These are phyloP conservation scores for Morone chrysops DNA, from an alignment of 2,113 vertebrate species.

Conservation along the genomic window DNA sequence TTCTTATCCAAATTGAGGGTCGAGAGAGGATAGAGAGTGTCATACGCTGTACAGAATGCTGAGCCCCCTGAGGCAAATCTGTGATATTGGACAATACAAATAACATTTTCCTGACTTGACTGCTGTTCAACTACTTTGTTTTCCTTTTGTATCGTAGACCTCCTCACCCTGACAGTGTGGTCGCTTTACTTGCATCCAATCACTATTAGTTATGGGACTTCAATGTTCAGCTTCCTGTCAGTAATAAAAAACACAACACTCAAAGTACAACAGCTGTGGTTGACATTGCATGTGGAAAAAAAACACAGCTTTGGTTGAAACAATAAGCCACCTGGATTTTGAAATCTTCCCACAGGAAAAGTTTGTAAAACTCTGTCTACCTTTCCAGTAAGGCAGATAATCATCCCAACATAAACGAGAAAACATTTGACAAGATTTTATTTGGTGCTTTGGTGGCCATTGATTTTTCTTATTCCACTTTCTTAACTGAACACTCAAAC, in stretches of 20 bases:
- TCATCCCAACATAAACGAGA: background rate
- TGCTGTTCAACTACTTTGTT: background rate
- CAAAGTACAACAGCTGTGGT: slow-evolving; percentile 28
- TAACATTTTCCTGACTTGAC: background rate
- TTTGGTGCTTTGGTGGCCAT: background rate
- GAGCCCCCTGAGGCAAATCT: background rate
- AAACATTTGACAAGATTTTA: background rate
- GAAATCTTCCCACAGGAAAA: slow-evolving; percentile 12
- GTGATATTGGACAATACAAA: background rate
- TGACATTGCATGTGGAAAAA: slow-evolving; percentile 20
- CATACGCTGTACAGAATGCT: background rate
- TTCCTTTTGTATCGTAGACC: background rate
- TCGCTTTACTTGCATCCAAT: background rate
- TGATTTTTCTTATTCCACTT: slow-evolving; percentile 1
- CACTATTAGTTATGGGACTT: background rate
- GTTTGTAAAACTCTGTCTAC: background rate
- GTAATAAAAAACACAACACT: slow-evolving; percentile 18
- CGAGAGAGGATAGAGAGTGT: no score
- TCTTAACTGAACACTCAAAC: background rate
- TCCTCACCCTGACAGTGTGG: background rate
- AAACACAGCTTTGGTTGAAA: slow-evolving; percentile 12
- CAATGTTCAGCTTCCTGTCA: slow-evolving; percentile 9
- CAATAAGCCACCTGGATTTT: slow-evolving; percentile 22
- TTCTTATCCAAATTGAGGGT: no score
- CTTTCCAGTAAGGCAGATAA: background rate